These are phyloP conservation scores for Mugil cephalus DNA, from an alignment of 2,113 vertebrate species.

Conservation along the genomic window DNA sequence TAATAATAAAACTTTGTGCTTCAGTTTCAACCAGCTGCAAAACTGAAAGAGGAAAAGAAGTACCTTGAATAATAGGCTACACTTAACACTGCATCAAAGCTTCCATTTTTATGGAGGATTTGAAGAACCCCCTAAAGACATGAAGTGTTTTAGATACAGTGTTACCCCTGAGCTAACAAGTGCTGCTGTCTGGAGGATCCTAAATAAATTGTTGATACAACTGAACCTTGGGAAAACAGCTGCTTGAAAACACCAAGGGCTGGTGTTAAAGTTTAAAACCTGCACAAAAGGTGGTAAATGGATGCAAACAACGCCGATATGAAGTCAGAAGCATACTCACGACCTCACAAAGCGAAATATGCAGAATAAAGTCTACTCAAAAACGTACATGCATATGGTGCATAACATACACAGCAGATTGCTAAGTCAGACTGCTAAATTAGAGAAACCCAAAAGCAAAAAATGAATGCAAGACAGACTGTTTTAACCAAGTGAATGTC, in stretches of 20 bases:
- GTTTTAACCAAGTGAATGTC: background rate
- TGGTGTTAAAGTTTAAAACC: constrained; percentile 33
- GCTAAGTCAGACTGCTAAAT: too few species aligned
- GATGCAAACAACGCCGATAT: constrained; percentile 21
- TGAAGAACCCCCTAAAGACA: constrained; percentile 50
- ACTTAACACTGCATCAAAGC: constrained; percentile 29
- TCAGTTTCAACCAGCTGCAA: background rate
- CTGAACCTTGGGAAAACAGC: constrained; percentile 58
- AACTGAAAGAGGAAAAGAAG: background rate
- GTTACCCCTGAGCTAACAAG: constrained; percentile 56
- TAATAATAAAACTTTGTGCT: constrained; percentile 5
- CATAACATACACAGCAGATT: too few species aligned
- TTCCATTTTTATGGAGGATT: constrained; percentile 45
- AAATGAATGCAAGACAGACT: too few species aligned
- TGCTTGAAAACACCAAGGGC: constrained; percentile 47
- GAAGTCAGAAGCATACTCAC: background rate
- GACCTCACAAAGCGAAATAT: constrained; percentile 3
- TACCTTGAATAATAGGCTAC: constrained; percentile 17
- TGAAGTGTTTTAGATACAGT: constrained; percentile 41
- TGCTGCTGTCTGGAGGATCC: constrained; percentile 48
- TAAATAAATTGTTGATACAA: constrained; percentile 60
- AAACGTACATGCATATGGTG: background rate
- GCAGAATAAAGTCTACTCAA: constrained; percentile 2
- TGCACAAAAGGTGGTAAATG: constrained; percentile 14
- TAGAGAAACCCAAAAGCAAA: background rate